Conservation (phyloP, 2,113 vertebrate genomes). For the Rhipidura dahli region DNA sequence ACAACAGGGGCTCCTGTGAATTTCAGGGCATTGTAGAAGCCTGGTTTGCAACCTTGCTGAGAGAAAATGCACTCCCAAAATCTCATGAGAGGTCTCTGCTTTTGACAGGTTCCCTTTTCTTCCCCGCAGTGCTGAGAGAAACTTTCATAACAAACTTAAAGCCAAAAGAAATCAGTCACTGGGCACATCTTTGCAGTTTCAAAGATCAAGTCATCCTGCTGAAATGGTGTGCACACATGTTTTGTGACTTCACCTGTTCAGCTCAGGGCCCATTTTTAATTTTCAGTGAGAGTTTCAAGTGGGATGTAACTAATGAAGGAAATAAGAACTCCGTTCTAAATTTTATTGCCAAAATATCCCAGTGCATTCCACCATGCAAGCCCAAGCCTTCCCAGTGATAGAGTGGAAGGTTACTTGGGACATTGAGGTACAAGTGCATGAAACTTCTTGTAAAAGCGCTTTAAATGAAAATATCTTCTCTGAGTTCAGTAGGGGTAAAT, state of each 20-base stretch:
- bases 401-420: neutral
- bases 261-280: neutral
- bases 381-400: neutral
- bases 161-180: neutral
- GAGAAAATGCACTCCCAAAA: neutral
- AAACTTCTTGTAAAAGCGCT: neutral
- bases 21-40: neutral
- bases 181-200: neutral
- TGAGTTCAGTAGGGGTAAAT: neutral
- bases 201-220: neutral
- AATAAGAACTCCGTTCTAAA: neutral
- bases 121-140: neutral
- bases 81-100: neutral
- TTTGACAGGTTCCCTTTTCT: neutral
- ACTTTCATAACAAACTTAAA: neutral
- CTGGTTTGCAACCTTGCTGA: neutral
- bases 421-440: neutral
- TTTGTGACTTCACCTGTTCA: neutral
- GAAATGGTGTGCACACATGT: neutral
- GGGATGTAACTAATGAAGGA: neutral
- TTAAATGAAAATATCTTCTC: neutral
- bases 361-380: neutral
- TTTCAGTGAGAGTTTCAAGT: neutral
- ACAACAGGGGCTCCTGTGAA: neutral
- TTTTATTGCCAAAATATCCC: neutral